phyloP scores from a whole-genome alignment of 2,797 vertebrate species.

The Leucoraja ocellata region DNA sequence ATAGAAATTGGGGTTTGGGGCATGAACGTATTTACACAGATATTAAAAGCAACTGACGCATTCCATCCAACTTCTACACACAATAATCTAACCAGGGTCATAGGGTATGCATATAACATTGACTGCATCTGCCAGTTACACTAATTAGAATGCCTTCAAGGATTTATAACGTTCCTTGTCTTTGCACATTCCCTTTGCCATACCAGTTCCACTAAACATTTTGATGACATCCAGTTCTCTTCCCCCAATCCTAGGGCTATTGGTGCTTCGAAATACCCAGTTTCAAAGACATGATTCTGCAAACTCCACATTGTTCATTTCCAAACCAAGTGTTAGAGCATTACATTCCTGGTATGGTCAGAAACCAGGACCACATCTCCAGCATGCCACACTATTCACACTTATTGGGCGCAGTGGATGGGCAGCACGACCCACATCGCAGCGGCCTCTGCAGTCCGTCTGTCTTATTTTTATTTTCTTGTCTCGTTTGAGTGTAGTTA shows the following conservation, averaged over 20 bases:
- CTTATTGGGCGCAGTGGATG: not conserved
- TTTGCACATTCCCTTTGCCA: not conserved
- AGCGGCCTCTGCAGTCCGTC: too few relatives aligned
- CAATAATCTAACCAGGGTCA: not conserved
- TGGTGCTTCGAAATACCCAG: not conserved
- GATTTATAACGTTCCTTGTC: not conserved
- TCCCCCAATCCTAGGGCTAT: not conserved
- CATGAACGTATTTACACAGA: not conserved
- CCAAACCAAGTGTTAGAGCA: too few relatives aligned
- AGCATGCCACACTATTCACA: not conserved
- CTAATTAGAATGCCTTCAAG: not conserved
- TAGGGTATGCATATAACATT: not conserved
- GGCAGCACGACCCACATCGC: too few relatives aligned
- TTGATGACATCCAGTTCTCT: not conserved
- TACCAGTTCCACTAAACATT: not conserved
- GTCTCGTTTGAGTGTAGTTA: too few relatives aligned
- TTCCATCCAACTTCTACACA: not conserved
- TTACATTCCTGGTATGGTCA: too few relatives aligned
- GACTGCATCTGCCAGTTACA: too few relatives aligned
- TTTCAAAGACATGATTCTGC: not conserved
- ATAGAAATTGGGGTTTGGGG: not conserved
- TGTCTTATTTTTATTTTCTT: too few relatives aligned
- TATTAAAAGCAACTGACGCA: not conserved
- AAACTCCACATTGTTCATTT: too few relatives aligned
- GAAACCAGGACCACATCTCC: too few relatives aligned